A percentile compares a stretch with the other conserved stretches of the same genome.
These are phyloP conservation scores for Natator depressus DNA, from an alignment of 2,113 vertebrate genomes.

Conservation along the genomic window DNA sequence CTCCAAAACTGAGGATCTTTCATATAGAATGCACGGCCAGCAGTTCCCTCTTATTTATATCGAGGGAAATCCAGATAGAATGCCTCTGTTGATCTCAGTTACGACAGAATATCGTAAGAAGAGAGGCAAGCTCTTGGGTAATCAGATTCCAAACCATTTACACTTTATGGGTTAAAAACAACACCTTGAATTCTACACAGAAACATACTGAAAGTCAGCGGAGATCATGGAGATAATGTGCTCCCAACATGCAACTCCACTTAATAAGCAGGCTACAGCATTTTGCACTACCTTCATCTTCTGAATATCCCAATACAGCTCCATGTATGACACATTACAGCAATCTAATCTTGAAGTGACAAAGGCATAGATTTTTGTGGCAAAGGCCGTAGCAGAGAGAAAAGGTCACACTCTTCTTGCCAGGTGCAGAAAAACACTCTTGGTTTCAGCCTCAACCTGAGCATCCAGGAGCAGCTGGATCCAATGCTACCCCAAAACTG, in stretches of 20 bases:
- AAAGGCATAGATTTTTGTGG: rapidly evolving
- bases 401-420: background rate
- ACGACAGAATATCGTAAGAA: background rate
- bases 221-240: background rate
- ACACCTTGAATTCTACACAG: too few species aligned
- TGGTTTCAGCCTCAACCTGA: too few species aligned
- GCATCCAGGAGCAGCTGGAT: too few species aligned
- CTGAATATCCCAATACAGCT: rapidly evolving
- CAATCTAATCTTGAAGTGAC: background rate
- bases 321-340: background rate
- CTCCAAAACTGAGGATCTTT: background rate
- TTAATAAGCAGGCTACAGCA: background rate
- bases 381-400: too few species aligned
- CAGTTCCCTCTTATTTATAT: background rate
- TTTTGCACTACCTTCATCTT: background rate
- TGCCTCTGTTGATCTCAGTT: background rate
- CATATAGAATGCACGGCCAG: background rate
- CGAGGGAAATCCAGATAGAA: background rate
- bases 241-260: background rate
- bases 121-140: background rate
- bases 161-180: background rate
- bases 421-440: rapidly evolving
- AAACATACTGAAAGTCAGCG: too few species aligned
- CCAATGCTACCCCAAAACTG: background rate
- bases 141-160: background rate